These are phyloP conservation scores for Rattus rattus DNA, from an alignment of 2,113 vertebrate species.

Conservation along the genomic window DNA sequence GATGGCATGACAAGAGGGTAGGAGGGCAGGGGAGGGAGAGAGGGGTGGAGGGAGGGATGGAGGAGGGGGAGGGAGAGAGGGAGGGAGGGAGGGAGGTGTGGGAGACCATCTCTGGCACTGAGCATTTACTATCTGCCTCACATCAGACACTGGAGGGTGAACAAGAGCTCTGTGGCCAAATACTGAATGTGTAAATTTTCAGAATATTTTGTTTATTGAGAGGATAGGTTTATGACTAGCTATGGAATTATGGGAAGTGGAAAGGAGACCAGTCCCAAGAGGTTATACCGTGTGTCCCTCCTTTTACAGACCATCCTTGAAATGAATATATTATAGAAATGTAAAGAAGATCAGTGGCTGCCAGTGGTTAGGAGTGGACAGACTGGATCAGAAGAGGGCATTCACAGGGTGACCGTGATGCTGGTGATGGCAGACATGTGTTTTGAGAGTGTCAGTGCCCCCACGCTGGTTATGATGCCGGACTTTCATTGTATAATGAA, in stretches of 20 bases:
- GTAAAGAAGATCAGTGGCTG: not conserved
- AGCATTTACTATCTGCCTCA: rapidly evolving
- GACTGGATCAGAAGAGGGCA: not conserved
- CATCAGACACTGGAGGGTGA: not conserved
- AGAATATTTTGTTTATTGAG: not conserved
- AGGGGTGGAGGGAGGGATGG: not conserved
- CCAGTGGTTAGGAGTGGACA: not conserved
- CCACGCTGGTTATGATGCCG: not conserved
- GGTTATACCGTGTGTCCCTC: not conserved
- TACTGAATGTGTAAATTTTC: not conserved
- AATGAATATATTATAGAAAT: not conserved
- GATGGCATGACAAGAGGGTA: not conserved
- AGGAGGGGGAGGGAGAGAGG: too few species aligned
- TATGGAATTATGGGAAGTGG: not conserved
- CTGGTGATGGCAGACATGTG: not conserved
- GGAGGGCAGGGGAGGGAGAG: not conserved
- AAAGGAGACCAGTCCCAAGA: not conserved
- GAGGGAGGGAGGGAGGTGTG: not conserved
- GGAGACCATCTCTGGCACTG: not conserved
- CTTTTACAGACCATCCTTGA: constrained; percentile 8
- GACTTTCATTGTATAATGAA: not conserved
- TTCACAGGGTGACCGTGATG: not conserved
- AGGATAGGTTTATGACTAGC: not conserved
- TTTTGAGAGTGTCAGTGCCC: not conserved
- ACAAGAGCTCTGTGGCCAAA: not conserved